Conservation (phyloP, 2,888 invertebrate species). For the Luperina testacea region DNA sequence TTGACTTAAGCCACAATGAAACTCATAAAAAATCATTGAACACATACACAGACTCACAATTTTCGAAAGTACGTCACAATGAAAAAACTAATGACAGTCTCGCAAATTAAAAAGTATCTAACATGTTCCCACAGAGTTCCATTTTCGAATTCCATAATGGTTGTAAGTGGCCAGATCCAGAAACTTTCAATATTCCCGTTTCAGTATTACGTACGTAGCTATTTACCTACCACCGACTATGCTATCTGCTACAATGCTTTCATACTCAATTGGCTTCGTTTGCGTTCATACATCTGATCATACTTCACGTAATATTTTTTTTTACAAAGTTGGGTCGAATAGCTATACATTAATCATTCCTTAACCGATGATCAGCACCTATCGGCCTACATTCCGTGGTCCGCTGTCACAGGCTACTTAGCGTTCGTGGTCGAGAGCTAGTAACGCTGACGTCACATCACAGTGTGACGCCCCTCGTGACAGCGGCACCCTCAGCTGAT, state of each 20-base stretch:
- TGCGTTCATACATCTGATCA: not conserved
- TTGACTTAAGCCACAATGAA: no score
- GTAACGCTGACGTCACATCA: slow-evolving; percentile 29
- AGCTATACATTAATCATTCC: not conserved
- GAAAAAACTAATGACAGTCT: no score
- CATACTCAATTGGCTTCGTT: not conserved
- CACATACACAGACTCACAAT: no score
- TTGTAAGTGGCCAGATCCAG: no score
- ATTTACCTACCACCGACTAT: not conserved
- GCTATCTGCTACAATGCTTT: not conserved
- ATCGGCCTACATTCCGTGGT: not conserved
- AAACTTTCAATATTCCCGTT: no score
- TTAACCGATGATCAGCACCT: not conserved
- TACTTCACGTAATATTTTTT: not conserved
- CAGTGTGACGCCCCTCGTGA: slow-evolving; percentile 25
- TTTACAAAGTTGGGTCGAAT: not conserved
- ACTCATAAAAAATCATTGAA: no score
- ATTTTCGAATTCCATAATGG: no score
- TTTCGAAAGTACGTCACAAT: no score
- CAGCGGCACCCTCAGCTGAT: slow-evolving; percentile 43
- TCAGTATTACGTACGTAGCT: no score
- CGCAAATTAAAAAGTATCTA: no score
- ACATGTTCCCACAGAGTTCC: no score
- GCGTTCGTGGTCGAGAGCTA: not conserved
- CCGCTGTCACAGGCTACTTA: slow-evolving; percentile 17